Evolutionary conservation across 2,797 vertebrate species (phyloP), one percentile per base, ranked within the genome.

Genomic region (Notamacropus eugenii): DNA sequence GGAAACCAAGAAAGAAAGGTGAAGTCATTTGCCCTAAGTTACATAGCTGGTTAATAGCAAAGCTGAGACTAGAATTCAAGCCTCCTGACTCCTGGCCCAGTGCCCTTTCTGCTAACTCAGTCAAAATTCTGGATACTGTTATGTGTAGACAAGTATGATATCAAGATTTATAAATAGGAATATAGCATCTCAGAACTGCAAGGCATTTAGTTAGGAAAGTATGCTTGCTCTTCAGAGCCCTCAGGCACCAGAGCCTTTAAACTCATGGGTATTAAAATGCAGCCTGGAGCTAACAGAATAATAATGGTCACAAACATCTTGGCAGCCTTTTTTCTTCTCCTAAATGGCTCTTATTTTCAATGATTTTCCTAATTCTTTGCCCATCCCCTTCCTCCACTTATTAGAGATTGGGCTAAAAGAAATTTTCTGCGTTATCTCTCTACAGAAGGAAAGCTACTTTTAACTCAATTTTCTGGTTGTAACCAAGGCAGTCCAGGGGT

Each of bases 111-210:
- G 74, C 74, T 87, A 87, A 87, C 24, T 87, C 74, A 50, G 40
- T 87, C 22, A 94, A 54, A 94, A 50, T 5, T 93, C 52, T 59
- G 55, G 19, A 34, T 97, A 34, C 55, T 46, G 40, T 95, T 93
- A 96, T 95, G 93, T 28, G 93, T 93, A 97, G 93, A 90, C 29
- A 95, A 90, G 14, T 46, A 91, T 95, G 93, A 67, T 46, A 31
- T 56, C 55, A 87, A 67, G 14, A 12, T 67, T 54, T 56, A 54
- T 50, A 91, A 92, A 82, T 28, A 92, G 90, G 94, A 92, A 31
- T 46, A 92, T 28, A 54, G 55, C 31, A 54, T 46, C 92, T 94
- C 55, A 31, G 67, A 40, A 91, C 54, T 90, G 27, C 34, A 67
- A 93, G 91, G 55, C 74, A 87, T 87, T 87, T 87, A 87, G 74